Base-by-base conservation (phyloP, 2,113 vertebrate species). In the Laterallus jamaicensis region DNA sequence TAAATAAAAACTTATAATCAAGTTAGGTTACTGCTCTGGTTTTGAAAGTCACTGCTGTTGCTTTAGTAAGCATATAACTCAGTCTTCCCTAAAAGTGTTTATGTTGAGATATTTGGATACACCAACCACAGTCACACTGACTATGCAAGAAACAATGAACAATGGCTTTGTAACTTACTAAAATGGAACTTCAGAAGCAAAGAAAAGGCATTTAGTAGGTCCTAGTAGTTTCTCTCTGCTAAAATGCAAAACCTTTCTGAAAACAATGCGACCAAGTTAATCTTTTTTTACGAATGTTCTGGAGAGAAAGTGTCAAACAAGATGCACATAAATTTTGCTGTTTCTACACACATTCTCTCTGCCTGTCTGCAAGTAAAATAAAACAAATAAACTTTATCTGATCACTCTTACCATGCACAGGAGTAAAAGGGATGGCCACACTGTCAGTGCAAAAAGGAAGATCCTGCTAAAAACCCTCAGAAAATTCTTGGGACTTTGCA, bases 61-160 rank as follows among this genome's bases (percentile, higher is more conserved):
- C 29, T 94, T 75, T 82, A 63, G 85, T 5, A 32, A 50, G 50
- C 75, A 90, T n/a, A 75, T 90, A 89, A 95, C 69, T 92, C 92
- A 92, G 80, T 59, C 56, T 24, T 71, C 83, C 42, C 77, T 74
- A 44, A 37, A 89, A 81, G 49, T 6, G 12, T 44, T 80, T 88
- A 31, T 74, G 71, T 44, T 59, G 64, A 85, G 59, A 55, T 42
- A n/a, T 31, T 24, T 83, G 68, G 71, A 74, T 58, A n/a, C 17
- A 70, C 4, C 64, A 86, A 56, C 31, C 52, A 64, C 13, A 93
- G 55, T 35, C 83, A 63, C 56, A 50, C 16, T 52, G 78, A 32
- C 50, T 82, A 14, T 4, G 39, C 26, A 35, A 83, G 59, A 84
- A 89, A 79, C 20, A 80, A 59, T 0, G 3, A 92, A 67, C 35